phyloP scores from a whole-genome alignment of 2,797 vertebrate genomes.

The Synanceia verrucosa region DNA sequence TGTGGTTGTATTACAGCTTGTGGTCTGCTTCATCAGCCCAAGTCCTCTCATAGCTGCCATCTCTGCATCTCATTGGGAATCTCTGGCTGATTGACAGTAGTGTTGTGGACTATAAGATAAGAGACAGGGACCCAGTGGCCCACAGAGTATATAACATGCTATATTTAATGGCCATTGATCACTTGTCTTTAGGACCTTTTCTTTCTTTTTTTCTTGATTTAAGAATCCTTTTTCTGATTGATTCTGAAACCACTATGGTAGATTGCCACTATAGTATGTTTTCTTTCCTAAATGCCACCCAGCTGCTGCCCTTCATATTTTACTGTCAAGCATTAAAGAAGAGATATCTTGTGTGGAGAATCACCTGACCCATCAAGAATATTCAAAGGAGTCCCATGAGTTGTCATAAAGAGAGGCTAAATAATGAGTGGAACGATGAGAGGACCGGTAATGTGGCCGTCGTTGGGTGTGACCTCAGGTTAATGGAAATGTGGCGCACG shows the following conservation, averaged over 20 bases:
- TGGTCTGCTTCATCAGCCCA: background rate
- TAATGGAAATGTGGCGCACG: slow-evolving; percentile 22
- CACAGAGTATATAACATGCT: background rate
- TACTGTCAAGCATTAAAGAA: slow-evolving; percentile 18
- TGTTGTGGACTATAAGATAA: background rate
- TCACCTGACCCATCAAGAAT: background rate
- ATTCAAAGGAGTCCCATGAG: background rate
- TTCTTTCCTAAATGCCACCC: slow-evolving; percentile 29
- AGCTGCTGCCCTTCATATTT: slow-evolving; percentile 33
- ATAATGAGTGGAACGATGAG: slow-evolving; percentile 19
- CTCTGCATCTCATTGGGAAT: background rate
- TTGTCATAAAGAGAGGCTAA: background rate
- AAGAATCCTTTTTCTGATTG: background rate
- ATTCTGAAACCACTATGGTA: slow-evolving; percentile 1
- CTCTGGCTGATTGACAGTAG: background rate
- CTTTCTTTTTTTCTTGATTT: slow-evolving; percentile 6
- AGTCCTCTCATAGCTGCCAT: background rate
- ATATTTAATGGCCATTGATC: slow-evolving; percentile 15
- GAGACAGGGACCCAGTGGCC: background rate
- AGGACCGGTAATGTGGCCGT: background rate
- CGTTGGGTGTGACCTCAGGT: slow-evolving; percentile 26
- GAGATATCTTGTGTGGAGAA: background rate
- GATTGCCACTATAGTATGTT: background rate
- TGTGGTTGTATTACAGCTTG: background rate
- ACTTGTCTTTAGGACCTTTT: slow-evolving; percentile 7